Base-by-base conservation (phyloP, 2,797 vertebrate genomes). In the Sebastes steindachneri region DNA sequence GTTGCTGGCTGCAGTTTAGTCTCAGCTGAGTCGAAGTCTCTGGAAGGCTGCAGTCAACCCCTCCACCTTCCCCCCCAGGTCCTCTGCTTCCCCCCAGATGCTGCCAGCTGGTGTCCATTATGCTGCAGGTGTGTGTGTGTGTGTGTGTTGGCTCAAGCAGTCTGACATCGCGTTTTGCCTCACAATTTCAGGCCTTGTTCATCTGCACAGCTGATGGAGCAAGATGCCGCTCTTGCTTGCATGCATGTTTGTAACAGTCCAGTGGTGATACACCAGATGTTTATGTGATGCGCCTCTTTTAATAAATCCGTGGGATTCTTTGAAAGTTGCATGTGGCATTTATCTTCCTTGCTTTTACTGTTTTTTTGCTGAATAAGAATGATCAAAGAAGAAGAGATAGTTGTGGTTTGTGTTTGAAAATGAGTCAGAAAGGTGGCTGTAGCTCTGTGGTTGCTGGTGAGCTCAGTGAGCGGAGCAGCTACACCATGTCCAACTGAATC, bases 81-180 rank as follows among this genome's bases (percentile, higher is more conserved):
- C 45, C 71, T 83, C 66, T 75, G 37, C 80, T 71, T n/a, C 60
- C 81, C 41, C 85, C 86, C 91, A 92, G 92, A 91, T 89, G 89
- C 80, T 89, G 89, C 92, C 91, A 94, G 94, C 94, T 95, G 94
- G 90, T 92, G 85, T 91, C 85, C 83, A 91, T 90, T 77, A 88
- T 65, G 78, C 70, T 85, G 83, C 80, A 88, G 83, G 88, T 86
- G 84, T 84, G 45, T 48, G 45, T 15, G 31, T 83, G 37, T 41
- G 41, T 84, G 82, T 79, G 77, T 65, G 73, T 29, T 73, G 71
- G 83, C 67, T 81, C 68, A 26, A 28, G 41, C 68, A 33, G 25
- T 12, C 58, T 1, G 78, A 69, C 48, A 58, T 26, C 2, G 54
- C 33, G 19, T 73, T 80, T 73, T 35, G 28, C 64, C 28, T 66